These are phyloP conservation scores for Drosophila paulistorum DNA, from an alignment of 1,140 invertebrate genomes.

Conservation along the genomic window DNA sequence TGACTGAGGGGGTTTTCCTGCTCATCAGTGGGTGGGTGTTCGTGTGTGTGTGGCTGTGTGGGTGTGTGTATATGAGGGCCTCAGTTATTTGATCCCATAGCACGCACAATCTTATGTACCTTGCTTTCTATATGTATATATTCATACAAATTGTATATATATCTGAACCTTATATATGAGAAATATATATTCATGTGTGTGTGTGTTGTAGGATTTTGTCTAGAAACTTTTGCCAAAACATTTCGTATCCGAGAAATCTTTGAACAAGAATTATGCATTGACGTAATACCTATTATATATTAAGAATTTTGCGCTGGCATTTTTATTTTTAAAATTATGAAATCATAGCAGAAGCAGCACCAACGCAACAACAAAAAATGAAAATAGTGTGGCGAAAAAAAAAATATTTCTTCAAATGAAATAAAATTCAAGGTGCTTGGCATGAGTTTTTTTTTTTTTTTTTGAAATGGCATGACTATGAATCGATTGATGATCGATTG, in stretches of 20 bases:
- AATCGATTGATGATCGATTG: constrained; percentile 17
- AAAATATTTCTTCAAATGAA: constrained; percentile 23
- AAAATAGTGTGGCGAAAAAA: constrained; percentile 5
- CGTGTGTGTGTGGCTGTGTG: constrained; percentile 22
- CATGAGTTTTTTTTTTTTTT: constrained; percentile 1
- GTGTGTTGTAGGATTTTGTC: constrained; percentile 44
- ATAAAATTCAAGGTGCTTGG: constrained; percentile 18
- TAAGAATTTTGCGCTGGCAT: constrained; percentile 48
- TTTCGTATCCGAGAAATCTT: constrained; percentile 30
- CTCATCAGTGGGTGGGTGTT: constrained; percentile 28
- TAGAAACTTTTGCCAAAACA: constrained; percentile 70
- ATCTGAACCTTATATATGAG: not conserved
- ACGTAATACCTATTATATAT: constrained; percentile 61
- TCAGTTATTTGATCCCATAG: constrained; percentile 73
- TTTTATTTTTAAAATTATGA: constrained; percentile 75
- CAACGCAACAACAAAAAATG: not conserved
- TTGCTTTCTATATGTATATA: constrained; percentile 43
- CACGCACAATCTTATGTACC: constrained; percentile 67
- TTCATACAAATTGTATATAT: constrained; percentile 10
- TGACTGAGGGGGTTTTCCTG: constrained; percentile 28
- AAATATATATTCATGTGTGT: constrained; percentile 22
- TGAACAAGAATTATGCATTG: constrained; percentile 63
- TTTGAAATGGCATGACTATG: constrained; percentile 13
- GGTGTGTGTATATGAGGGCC: constrained; percentile 48
- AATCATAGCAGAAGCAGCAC: constrained; percentile 51